Evolutionary conservation across 2,113 vertebrate species (phyloP).

Genomic region (Phainopepla nitens): DNA sequence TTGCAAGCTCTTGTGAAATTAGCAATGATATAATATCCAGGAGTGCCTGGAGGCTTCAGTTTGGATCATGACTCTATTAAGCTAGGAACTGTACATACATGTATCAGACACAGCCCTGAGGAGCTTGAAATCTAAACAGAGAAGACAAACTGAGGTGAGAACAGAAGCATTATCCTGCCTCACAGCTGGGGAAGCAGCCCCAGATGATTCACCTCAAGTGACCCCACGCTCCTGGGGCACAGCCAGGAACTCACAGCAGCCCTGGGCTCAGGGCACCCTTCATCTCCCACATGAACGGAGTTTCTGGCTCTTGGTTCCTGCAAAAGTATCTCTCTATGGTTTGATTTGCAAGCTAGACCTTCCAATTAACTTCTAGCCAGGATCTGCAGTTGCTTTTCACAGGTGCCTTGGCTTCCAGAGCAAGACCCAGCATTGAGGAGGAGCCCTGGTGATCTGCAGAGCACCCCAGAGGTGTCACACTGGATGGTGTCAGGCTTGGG

Average conservation of each 20-base stretch:
- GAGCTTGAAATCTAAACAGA: constrained; percentile 55
- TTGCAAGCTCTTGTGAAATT: constrained; percentile 59
- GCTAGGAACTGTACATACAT: constrained; percentile 53
- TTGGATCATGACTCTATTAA: constrained; percentile 53
- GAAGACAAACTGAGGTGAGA: constrained; percentile 43
- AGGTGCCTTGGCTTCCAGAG: background rate
- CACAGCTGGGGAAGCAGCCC: constrained; percentile 6
- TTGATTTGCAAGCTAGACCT: background rate
- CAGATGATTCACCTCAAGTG: background rate
- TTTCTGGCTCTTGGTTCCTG: background rate
- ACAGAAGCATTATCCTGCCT: background rate
- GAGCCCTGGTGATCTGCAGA: background rate
- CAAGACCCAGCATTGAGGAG: background rate
- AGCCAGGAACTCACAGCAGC: background rate
- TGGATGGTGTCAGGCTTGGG: background rate
- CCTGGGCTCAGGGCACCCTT: background rate
- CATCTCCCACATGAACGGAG: background rate
- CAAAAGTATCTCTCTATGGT: background rate
- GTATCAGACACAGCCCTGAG: constrained; percentile 50
- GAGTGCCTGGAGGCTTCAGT: constrained; percentile 46
- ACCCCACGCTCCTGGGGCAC: background rate
- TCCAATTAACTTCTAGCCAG: background rate
- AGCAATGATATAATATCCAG: constrained; percentile 30
- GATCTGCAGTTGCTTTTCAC: background rate
- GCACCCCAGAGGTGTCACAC: background rate